phyloP scores from a whole-genome alignment of 2,888 invertebrate species.

The Koerneria pararmatus region DNA sequence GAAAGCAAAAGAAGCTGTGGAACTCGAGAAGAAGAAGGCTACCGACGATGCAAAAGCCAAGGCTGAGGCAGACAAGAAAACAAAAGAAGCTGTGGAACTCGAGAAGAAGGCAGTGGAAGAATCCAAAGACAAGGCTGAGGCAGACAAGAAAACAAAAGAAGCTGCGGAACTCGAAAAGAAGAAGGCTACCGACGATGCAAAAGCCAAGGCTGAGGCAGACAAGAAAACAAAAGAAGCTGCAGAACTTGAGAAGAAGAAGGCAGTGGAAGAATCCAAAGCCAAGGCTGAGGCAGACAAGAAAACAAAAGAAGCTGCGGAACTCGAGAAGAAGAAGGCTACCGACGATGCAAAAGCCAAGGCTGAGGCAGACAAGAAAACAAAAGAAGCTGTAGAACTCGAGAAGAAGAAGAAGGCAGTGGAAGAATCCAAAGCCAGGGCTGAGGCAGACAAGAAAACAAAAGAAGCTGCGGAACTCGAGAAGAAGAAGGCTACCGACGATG shows the following conservation, averaged over 20 bases:
- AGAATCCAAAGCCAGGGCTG: background rate
- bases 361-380: slow-evolving; percentile 13
- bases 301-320: too few species aligned
- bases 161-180: slow-evolving; percentile 9
- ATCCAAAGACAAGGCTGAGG: slow-evolving; percentile 2
- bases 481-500: slow-evolving; percentile 15
- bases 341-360: slow-evolving; percentile 16
- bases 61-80: slow-evolving; percentile 17
- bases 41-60: slow-evolving; percentile 9
- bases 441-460: slow-evolving; percentile 21
- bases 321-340: slow-evolving; percentile 17
- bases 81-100: slow-evolving; percentile 5
- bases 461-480: background rate
- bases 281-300: slow-evolving; percentile 23
- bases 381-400: background rate
- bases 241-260: background rate
- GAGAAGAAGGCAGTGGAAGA: background rate
- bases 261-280: slow-evolving; percentile 3
- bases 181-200: too few species aligned
- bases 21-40: slow-evolving; percentile 5
- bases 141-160: slow-evolving; percentile 22
- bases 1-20: background rate
- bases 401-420: slow-evolving; percentile 18
- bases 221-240: slow-evolving; percentile 22
- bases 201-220: slow-evolving; percentile 17